These are phyloP conservation scores for Luscinia megarhynchos DNA, from an alignment of 2,797 vertebrate genomes.

Conservation along the genomic window DNA sequence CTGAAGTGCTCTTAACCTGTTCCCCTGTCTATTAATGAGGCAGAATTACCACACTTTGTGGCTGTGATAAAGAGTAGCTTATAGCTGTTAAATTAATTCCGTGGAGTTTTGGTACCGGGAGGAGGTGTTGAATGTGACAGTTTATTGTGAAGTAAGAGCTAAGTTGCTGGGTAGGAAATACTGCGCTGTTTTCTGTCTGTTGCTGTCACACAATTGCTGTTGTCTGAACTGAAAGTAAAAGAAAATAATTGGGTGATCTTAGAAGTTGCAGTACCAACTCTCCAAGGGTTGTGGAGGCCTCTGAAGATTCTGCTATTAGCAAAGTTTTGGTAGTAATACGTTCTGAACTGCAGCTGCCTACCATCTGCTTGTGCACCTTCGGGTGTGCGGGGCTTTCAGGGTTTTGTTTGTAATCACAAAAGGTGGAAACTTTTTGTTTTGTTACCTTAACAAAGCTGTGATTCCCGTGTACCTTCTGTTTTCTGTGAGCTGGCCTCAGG, in stretches of 20 bases:
- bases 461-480: background rate
- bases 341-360: background rate
- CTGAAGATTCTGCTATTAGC: background rate
- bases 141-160: background rate
- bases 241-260: background rate
- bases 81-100: background rate
- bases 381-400: background rate
- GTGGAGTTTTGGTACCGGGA: background rate
- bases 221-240: background rate
- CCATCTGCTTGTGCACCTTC: background rate
- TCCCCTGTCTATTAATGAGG: background rate
- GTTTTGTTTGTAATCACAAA: background rate
- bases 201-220: background rate
- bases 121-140: background rate
- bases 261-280: background rate
- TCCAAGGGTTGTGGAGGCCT: background rate
- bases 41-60: background rate
- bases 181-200: background rate
- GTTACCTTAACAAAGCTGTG: background rate
- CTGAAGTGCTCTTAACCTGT: background rate
- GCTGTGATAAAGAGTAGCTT: background rate
- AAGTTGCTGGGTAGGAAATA: background rate
- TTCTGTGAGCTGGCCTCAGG: background rate
- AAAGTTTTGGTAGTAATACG: background rate
- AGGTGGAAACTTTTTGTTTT: background rate